Percentiles rank a stretch among this genome's conserved stretches.
phyloP scores from a whole-genome alignment of 2,797 vertebrate species.

The Gambusia yucatana region DNA sequence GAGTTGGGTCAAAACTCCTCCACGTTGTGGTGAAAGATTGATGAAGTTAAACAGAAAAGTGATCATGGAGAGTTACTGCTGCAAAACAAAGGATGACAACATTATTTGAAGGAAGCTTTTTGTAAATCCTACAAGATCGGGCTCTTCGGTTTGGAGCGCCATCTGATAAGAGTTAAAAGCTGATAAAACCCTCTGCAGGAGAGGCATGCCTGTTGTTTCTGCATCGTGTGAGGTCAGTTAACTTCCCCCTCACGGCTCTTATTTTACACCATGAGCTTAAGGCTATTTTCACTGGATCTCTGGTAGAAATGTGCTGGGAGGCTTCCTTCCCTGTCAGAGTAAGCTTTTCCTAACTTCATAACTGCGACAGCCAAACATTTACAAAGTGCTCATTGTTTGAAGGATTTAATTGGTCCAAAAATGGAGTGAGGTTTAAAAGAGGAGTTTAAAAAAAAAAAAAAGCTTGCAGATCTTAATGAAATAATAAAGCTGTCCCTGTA shows the following conservation, averaged over 20 bases:
- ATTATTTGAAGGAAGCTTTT: constrained; percentile 24
- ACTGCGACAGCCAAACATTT: constrained; percentile 69
- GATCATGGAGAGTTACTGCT: not conserved
- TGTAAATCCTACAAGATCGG: constrained; percentile 13
- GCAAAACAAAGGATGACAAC: constrained; percentile 13
- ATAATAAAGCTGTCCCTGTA: constrained; percentile 53
- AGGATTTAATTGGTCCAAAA: constrained; percentile 55
- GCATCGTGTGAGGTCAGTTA: constrained; percentile 45
- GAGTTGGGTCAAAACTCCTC: not conserved
- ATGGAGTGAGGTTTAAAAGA: constrained; percentile 35
- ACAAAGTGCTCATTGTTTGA: constrained; percentile 79
- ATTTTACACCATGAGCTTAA: constrained; percentile 20
- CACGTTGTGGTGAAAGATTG: not conserved
- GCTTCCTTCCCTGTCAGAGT: constrained; percentile 40
- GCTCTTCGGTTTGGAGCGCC: constrained; percentile 30
- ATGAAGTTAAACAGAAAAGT: not conserved
- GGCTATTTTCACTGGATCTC: constrained; percentile 36
- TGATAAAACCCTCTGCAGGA: constrained; percentile 33
- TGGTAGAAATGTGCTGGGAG: constrained; percentile 35
- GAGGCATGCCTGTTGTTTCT: constrained; percentile 37
- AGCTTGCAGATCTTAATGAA: constrained; percentile 57
- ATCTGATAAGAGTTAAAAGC: constrained; percentile 25
- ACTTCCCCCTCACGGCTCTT: constrained; percentile 39
- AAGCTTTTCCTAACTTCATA: constrained; percentile 56
- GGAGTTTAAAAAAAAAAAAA: constrained; percentile 11